These are phyloP conservation scores for Guaruba guarouba DNA, from an alignment of 2,113 vertebrate species.

Conservation along the genomic window DNA sequence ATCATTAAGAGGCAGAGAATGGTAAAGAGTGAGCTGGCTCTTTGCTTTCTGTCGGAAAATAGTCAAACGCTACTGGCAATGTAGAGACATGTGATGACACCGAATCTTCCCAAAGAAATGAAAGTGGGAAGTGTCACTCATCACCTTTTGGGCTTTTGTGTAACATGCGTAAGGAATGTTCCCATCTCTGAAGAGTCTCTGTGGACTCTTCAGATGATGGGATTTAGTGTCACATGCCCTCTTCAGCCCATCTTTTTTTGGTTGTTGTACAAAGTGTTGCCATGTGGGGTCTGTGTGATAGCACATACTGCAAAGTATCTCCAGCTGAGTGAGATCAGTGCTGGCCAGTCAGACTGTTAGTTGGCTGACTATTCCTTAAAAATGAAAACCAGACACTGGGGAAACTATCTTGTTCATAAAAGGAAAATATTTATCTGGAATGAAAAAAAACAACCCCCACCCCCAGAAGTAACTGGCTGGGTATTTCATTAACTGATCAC, in stretches of 20 bases:
- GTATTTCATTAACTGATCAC: not conserved
- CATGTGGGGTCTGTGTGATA: conserved; percentile 32
- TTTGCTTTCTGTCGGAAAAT: conserved; percentile 4
- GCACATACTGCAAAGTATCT: conserved; percentile 22
- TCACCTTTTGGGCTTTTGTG: conserved; percentile 52
- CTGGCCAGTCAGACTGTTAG: not conserved
- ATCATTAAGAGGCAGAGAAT: conserved; percentile 51
- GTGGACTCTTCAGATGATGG: conserved; percentile 29
- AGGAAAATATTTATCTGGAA: conserved; percentile 14
- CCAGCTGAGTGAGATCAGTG: not conserved
- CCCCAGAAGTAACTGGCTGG: not conserved
- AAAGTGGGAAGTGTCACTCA: conserved; percentile 58
- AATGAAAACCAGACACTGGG: conserved; percentile 45
- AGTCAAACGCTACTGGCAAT: conserved; percentile 25
- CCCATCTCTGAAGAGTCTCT: conserved; percentile 21
- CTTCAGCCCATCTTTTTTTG: conserved; percentile 21
- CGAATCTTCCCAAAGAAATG: conserved; percentile 26
- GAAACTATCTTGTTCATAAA: conserved; percentile 26
- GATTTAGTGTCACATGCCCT: conserved; percentile 52
- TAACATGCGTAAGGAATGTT: conserved; percentile 14
- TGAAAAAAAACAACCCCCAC: not conserved
- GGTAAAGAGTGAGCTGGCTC: not conserved
- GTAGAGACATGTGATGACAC: conserved; percentile 38
- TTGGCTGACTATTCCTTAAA: not conserved
- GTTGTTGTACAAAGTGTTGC: conserved; percentile 39